phyloP scores from a whole-genome alignment of 1,140 invertebrate species.

The Caenorhabditis latens region DNA sequence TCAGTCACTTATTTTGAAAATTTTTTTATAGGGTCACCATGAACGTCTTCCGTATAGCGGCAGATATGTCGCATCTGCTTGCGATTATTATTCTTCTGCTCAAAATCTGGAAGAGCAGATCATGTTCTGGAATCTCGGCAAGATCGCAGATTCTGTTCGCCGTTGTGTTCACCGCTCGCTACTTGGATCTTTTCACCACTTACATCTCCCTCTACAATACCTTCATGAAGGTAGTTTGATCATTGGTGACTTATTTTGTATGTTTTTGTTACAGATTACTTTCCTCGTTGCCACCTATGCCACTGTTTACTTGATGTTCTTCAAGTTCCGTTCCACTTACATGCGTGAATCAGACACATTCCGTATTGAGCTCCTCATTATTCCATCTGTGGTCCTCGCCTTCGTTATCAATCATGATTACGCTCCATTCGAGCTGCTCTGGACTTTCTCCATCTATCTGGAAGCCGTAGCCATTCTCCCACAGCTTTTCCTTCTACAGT shows the following conservation, averaged over 20 bases:
- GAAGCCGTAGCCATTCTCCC: constrained; percentile 98
- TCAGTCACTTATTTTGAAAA: constrained; percentile 1
- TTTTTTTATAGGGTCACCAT: constrained; percentile 79
- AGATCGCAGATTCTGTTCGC: constrained; percentile 97
- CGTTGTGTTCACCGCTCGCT: constrained; percentile 92
- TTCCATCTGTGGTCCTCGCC: constrained; percentile 88
- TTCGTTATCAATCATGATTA: constrained; percentile 95
- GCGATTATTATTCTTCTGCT: constrained; percentile 93
- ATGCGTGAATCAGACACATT: constrained; percentile 80
- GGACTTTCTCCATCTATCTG: constrained; percentile 86
- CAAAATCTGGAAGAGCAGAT: constrained; percentile 79
- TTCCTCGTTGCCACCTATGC: constrained; percentile 90
- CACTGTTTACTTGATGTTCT: constrained; percentile 95
- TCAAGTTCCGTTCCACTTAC: constrained; percentile 87
- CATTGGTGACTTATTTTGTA: background rate
- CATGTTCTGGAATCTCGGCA: constrained; percentile 91
- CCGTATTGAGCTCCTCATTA: constrained; percentile 91
- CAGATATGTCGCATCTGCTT: constrained; percentile 94
- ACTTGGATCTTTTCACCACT: constrained; percentile 94
- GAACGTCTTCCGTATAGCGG: constrained; percentile 95
- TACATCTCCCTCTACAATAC: constrained; percentile 97
- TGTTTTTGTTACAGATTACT: constrained; percentile 81
- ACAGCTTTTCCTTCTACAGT: constrained; percentile 97
- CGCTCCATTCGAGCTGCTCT: constrained; percentile 86
- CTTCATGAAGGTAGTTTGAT: constrained; percentile 85